Evolutionary conservation across 2,888 invertebrate species (phyloP), one percentile per base, ranked within the genome.

Genomic region (Diarsia dahlii): DNA sequence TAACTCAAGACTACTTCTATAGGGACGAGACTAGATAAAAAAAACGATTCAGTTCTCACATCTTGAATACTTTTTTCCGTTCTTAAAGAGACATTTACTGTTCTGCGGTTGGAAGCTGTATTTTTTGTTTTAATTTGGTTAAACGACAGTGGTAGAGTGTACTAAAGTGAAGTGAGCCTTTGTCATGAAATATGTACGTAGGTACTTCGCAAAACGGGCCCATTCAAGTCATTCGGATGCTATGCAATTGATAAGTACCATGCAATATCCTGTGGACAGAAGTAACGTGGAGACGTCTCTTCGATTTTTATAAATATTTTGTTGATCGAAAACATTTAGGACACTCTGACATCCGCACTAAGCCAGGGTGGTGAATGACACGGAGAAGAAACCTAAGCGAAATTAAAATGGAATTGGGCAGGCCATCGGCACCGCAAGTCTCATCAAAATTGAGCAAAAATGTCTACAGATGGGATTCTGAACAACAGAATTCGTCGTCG

Each of bases 201-300:
- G 8, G 56, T 84, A 80, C 28, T 60, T 52, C 45, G 58, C 67
- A 74, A 84, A 81, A 84, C 20, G 48, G 34, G 12, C 18, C 34
- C 52, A 70, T 81, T 81, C 34, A 68, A 82, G 60, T 58, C 83
- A 76, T 78, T 72, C 78, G 76, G 74, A 78, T 73, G 80, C n/a
- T 64, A 60, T 76, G 64, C 48, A 18, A 78, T 50, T 87, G 88
- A 86, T 86, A 86, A 86, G 71, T 79, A 46, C 69, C 50, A 82
- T 34, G 56, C 63, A 72, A 54, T 85, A 82, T 83, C 83, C 79
- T 83, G 86, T 70, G 71, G 48, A 82, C 66, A 72, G 13, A 9
- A 39, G 28, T 13, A 12, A 6, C 13, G 39, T 64, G 39, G 82
- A 70, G 69, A 60, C 28, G 5, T 46, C 46, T 76, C 12, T 28